Conservation (phyloP, 2,113 vertebrate genomes). For the Pseudonaja textilis region DNA sequence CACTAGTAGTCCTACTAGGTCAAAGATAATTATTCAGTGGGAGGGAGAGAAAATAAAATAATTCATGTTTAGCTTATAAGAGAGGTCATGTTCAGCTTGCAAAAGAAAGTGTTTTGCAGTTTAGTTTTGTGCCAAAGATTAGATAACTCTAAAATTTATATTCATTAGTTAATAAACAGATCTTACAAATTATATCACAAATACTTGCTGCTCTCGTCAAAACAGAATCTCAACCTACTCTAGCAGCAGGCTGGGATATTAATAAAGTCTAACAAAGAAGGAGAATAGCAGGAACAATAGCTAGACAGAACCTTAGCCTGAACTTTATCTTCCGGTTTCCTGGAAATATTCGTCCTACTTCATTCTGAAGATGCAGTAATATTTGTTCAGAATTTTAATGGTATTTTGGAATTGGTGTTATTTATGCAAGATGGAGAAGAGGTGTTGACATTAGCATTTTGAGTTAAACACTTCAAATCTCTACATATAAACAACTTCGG, state of each 20-base stretch:
- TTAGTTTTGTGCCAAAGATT: not conserved
- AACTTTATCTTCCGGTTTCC: not conserved
- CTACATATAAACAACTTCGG: not conserved
- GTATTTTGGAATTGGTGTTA: not conserved
- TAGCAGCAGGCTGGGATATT: not conserved
- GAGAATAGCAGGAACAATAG: not conserved
- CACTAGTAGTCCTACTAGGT: not conserved
- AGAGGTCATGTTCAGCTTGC: not conserved
- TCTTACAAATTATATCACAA: not conserved
- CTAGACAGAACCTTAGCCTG: not conserved
- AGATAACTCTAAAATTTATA: not conserved
- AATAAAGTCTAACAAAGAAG: not conserved
- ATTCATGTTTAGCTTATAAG: not conserved
- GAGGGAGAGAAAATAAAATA: not conserved
- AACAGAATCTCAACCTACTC: not conserved
- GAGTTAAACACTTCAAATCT: not conserved
- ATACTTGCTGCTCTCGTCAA: not conserved
- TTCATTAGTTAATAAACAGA: not conserved
- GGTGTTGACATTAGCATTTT: not conserved
- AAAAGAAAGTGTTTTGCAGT: not conserved
- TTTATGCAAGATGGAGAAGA: not conserved
- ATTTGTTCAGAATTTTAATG: not conserved
- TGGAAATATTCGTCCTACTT: not conserved
- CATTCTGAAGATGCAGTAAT: not conserved
- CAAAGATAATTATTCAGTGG: not conserved